Percentiles rank a stretch among this genome's conserved stretches.
Conservation (phyloP, 2,888 invertebrate species). For the Periphyllus acericola region DNA sequence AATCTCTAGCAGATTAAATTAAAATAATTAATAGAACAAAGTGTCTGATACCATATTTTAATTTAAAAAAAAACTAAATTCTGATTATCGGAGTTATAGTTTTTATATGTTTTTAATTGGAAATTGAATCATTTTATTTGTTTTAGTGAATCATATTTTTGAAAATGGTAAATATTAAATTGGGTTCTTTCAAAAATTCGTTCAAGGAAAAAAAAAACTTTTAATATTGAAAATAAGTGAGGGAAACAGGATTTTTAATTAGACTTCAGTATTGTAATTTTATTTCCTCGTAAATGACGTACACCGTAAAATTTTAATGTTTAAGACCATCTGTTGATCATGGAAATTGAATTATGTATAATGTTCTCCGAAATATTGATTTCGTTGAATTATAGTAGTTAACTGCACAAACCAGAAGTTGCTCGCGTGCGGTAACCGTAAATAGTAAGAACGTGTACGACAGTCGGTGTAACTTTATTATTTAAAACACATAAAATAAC, state of each 20-base stretch:
- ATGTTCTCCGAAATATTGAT: background rate
- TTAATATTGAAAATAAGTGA: background rate
- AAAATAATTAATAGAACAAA: background rate
- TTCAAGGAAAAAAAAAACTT: background rate
- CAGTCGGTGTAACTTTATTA: background rate
- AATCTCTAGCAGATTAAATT: background rate
- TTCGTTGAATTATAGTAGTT: background rate
- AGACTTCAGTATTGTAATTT: no score
- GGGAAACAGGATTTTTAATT: background rate
- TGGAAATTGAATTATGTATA: background rate
- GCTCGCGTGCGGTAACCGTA: background rate
- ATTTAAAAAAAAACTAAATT: background rate
- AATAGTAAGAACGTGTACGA: background rate
- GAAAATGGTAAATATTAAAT: background rate
- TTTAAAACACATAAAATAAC: background rate
- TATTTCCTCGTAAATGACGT: no score
- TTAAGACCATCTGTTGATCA: background rate
- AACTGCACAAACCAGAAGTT: background rate
- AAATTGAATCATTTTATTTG: constrained; percentile 4
- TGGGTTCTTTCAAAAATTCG: background rate
- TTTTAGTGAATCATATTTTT: background rate
- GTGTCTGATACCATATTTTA: background rate
- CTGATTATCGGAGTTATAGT: background rate
- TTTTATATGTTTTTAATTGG: background rate
- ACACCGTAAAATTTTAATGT: background rate